A percentile compares a stretch with the other conserved stretches of the same genome.
Conservation (phyloP, 2,113 vertebrate species). For the Acrocephalus kingi region DNA sequence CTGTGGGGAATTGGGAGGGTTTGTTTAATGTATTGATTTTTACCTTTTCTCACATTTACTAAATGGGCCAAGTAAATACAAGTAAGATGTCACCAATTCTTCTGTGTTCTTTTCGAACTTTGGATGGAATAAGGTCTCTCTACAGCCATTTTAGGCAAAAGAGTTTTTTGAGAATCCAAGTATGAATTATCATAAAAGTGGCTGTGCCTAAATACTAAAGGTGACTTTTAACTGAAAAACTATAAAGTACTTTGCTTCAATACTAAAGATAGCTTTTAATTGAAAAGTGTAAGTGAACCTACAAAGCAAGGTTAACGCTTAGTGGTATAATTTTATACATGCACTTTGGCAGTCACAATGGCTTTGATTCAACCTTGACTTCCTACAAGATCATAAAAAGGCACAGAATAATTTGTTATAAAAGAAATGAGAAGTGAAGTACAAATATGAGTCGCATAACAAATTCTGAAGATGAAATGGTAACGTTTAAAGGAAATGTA, state of each 20-base stretch:
- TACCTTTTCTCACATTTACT: neutral
- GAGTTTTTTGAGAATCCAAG: neutral
- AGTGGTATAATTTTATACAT: conserved; percentile 62
- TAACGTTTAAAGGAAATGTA: conserved; percentile 36
- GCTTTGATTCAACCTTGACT: conserved; percentile 68
- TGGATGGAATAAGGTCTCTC: neutral
- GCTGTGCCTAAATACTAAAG: conserved; percentile 50
- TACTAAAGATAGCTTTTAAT: conserved; percentile 56
- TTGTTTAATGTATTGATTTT: neutral
- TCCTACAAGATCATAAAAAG: conserved; percentile 60
- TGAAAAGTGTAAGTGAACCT: conserved; percentile 60
- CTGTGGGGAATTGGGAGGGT: neutral
- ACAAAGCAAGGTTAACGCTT: conserved; percentile 66
- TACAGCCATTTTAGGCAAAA: neutral
- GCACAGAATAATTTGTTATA: conserved; percentile 54
- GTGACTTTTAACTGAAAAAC: conserved; percentile 61
- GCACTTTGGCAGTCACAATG: conserved; percentile 50
- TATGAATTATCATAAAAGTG: conserved; percentile 22
- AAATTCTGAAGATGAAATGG: conserved; percentile 44
- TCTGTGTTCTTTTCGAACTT: neutral
- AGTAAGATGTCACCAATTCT: neutral
- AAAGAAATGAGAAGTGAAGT: conserved; percentile 31
- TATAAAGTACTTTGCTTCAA: conserved; percentile 48
- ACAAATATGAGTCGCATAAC: conserved; percentile 53
- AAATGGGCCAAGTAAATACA: neutral